Evolutionary conservation across 2,797 vertebrate species (phyloP).

Genomic region (Apodemus agrarius): DNA sequence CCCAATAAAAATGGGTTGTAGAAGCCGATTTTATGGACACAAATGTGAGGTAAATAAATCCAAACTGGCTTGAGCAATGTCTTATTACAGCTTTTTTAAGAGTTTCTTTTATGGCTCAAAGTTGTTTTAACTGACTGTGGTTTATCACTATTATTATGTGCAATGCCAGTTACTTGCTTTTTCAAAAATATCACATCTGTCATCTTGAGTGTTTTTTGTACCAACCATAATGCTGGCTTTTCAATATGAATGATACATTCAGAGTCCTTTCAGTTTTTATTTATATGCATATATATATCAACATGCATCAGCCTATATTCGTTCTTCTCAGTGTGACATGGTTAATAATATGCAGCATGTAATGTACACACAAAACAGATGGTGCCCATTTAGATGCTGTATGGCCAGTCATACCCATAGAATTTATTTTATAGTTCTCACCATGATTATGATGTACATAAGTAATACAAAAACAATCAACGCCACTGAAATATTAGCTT

Average conservation of each 20-base stretch:
- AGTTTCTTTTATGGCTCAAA: constrained; percentile 77
- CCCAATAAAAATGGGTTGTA: constrained; percentile 80
- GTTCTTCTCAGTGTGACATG: constrained; percentile 54
- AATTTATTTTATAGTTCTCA: constrained; percentile 53
- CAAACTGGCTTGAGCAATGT: constrained; percentile 71
- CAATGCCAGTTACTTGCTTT: constrained; percentile 59
- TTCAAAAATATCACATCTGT: constrained; percentile 69
- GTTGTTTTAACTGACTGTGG: constrained; percentile 70
- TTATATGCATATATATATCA: constrained; percentile 61
- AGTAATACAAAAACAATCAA: too few species aligned
- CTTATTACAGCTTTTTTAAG: constrained; percentile 75
- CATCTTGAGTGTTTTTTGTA: constrained; percentile 69
- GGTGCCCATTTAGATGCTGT: constrained; percentile 17
- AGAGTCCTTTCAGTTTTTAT: constrained; percentile 67
- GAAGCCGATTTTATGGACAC: constrained; percentile 80
- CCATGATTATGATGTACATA: too few species aligned
- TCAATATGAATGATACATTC: constrained; percentile 48
- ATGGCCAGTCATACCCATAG: constrained; percentile 5
- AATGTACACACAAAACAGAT: constrained; percentile 64
- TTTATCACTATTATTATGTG: constrained; percentile 75
- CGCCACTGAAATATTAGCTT: constrained; percentile 62
- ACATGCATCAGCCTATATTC: constrained; percentile 63
- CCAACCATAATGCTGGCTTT: constrained; percentile 61
- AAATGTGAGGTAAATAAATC: constrained; percentile 78
- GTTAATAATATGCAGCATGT: constrained; percentile 53